Evolutionary conservation across 2,113 vertebrate species (phyloP).

Genomic region (Corythornis cristatus): DNA sequence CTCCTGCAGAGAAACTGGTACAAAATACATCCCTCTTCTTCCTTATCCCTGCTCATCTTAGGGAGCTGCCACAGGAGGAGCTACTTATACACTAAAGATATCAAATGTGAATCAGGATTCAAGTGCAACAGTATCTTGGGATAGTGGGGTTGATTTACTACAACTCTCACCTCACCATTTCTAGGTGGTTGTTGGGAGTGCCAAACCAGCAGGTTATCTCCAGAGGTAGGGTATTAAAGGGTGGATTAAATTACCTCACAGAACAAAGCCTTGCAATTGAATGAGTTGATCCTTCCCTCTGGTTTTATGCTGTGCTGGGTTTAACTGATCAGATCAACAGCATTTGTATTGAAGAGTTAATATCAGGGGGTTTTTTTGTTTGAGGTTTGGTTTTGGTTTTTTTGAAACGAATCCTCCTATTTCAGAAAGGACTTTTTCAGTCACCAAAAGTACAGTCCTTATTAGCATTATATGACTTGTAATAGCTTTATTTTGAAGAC

Average conservation of each 20-base stretch:
- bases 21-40: background rate
- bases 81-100: conserved; percentile 55
- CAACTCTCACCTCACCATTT: conserved; percentile 72
- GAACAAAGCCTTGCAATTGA: background rate
- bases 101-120: conserved; percentile 65
- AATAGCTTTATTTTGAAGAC: background rate
- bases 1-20: no score
- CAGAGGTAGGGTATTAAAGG: conserved; percentile 59
- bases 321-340: background rate
- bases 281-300: background rate
- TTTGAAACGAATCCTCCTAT: background rate
- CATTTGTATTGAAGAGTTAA: background rate
- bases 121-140: conserved; percentile 35
- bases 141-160: conserved; percentile 50
- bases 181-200: conserved; percentile 62
- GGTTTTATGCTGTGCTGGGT: background rate
- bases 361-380: background rate
- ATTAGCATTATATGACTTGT: background rate
- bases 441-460: background rate
- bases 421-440: background rate
- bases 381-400: background rate
- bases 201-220: conserved; percentile 35
- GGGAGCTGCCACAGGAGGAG: conserved; percentile 68
- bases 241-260: background rate
- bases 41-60: background rate